Conservation (phyloP, 2,113 vertebrate species). For the Neopipo cinnamomea region DNA sequence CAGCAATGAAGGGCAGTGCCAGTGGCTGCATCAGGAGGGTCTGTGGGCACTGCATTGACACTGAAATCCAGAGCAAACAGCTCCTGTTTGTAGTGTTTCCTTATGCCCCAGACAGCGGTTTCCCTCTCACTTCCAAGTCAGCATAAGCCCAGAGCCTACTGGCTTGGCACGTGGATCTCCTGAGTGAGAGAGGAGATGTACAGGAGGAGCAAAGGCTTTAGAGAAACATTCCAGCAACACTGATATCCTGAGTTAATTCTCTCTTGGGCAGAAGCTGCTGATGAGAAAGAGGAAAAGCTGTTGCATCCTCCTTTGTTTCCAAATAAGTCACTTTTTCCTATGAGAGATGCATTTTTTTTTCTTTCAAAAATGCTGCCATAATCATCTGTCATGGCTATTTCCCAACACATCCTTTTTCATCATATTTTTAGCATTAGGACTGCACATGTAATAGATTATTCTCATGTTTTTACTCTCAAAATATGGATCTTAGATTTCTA, state of each 20-base stretch:
- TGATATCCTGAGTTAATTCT: not conserved
- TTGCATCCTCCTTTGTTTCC: not conserved
- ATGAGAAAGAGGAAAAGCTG: not conserved
- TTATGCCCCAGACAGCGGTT: not conserved
- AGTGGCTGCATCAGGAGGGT: not conserved
- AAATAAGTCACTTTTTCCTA: not conserved
- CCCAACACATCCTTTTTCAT: not conserved
- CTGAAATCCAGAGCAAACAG: not conserved
- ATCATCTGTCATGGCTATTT: not conserved
- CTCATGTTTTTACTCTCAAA: conserved; percentile 2
- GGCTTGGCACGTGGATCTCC: not conserved
- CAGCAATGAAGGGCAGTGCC: not conserved
- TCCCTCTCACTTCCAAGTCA: not conserved
- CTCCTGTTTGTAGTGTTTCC: not conserved
- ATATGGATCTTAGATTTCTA: not conserved
- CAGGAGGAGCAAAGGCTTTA: not conserved
- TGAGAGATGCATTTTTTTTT: not conserved
- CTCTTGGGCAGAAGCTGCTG: not conserved
- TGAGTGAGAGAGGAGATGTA: not conserved
- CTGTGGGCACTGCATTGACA: not conserved
- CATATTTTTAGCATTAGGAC: not conserved
- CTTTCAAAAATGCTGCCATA: not conserved
- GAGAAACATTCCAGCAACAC: not conserved
- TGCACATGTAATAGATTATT: not conserved
- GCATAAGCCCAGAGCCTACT: not conserved